phyloP scores from a whole-genome alignment of 2,797 vertebrate genomes.

The Dermochelys coriacea region DNA sequence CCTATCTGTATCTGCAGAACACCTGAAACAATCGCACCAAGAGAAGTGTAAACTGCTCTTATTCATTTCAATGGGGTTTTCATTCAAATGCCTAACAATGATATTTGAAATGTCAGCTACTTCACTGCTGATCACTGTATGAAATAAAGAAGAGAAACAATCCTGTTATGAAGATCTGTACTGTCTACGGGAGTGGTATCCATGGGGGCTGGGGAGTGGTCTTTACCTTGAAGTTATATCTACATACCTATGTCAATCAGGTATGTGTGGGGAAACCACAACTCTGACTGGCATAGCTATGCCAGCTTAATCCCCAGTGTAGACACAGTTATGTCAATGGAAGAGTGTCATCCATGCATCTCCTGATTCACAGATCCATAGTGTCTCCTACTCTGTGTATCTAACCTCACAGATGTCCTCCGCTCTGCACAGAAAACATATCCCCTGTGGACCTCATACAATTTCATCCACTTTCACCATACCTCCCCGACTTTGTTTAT shows the following conservation, averaged over 20 bases:
- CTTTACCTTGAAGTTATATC: too few relatives aligned
- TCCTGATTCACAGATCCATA: not conserved
- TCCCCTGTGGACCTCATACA: not conserved
- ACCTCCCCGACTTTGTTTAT: not conserved
- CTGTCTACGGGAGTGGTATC: fast-evolving
- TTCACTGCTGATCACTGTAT: fast-evolving
- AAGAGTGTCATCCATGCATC: not conserved
- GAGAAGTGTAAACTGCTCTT: not conserved
- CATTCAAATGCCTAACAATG: not conserved
- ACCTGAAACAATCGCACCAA: too few relatives aligned
- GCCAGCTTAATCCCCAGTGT: too few relatives aligned
- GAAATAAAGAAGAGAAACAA: not conserved
- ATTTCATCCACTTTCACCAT: not conserved
- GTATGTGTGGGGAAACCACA: too few relatives aligned
- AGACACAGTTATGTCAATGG: too few relatives aligned
- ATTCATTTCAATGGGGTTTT: not conserved
- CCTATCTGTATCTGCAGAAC: too few relatives aligned
- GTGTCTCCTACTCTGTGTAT: not conserved
- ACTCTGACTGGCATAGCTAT: too few relatives aligned
- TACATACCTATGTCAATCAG: too few relatives aligned
- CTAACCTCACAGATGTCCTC: not conserved
- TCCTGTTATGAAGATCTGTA: not conserved
- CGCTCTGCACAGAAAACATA: not conserved
- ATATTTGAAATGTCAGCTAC: not conserved
- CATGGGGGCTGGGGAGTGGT: not conserved